Percentiles rank a stretch among this genome's conserved stretches.
Conservation (phyloP, 2,113 vertebrate genomes). For the Baryphthengus martii region DNA sequence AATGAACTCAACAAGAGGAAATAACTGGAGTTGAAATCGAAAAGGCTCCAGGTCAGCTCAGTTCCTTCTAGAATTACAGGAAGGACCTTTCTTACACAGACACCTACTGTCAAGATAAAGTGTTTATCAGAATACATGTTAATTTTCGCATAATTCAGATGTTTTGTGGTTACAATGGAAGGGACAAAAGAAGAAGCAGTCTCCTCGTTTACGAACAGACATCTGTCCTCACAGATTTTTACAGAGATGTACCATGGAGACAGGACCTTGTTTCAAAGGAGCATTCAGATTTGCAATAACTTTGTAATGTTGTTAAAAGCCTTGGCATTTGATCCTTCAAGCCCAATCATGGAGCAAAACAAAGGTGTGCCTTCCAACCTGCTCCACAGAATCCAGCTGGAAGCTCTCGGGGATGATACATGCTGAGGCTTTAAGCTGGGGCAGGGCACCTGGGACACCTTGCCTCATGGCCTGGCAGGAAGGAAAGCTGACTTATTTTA, state of each 20-base stretch:
- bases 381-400: neutral
- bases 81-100: neutral
- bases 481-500: neutral
- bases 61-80: neutral
- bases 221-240: neutral
- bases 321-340: neutral
- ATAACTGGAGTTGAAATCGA: neutral
- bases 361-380: neutral
- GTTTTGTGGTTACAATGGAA: rapidly evolving
- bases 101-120: neutral
- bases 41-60: neutral
- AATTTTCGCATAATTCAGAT: neutral
- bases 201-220: neutral
- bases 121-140: too few relatives aligned
- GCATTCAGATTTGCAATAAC: neutral
- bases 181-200: neutral
- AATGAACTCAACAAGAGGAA: neutral
- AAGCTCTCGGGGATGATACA: neutral
- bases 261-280: neutral
- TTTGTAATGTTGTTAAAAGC: neutral
- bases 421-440: neutral
- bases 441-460: neutral
- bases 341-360: neutral
- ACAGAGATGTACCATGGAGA: neutral
- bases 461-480: neutral